phyloP scores from a whole-genome alignment of 1,140 invertebrate species.

The Lethocerus indicus region DNA sequence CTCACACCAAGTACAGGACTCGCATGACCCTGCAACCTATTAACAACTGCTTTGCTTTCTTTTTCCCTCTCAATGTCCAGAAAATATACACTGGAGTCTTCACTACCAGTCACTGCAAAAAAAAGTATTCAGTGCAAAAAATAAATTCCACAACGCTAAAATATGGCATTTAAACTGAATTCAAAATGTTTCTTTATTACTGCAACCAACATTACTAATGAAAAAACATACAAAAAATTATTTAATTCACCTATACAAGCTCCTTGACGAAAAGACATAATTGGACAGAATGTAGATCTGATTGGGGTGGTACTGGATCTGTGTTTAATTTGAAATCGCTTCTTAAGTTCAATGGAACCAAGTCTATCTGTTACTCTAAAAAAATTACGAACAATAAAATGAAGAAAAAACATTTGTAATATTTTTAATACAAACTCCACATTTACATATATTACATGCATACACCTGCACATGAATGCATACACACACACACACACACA shows the following conservation, averaged over 20 bases:
- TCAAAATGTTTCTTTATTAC: too few species aligned
- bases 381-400: conserved; percentile 16
- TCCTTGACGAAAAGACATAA: conserved; percentile 62
- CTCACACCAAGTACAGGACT: conserved; percentile 63
- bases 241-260: conserved; percentile 51
- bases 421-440: neutral
- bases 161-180: neutral
- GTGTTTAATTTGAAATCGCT: conserved; percentile 46
- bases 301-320: conserved; percentile 31
- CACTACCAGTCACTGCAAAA: conserved; percentile 55
- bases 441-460: neutral
- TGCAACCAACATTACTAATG: neutral
- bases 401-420: neutral
- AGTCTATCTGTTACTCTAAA: conserved; percentile 44
- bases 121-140: neutral
- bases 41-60: conserved; percentile 51
- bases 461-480: neutral
- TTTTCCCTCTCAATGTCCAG: conserved; percentile 58
- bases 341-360: conserved; percentile 41
- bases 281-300: conserved; percentile 68
- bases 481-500: too few species aligned
- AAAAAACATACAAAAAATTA: neutral
- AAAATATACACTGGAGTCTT: conserved; percentile 74
- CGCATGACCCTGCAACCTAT: conserved; percentile 71
- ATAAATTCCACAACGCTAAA: neutral